Base-by-base conservation (phyloP, 2,797 vertebrate genomes). In the Champsocephalus gunnari region DNA sequence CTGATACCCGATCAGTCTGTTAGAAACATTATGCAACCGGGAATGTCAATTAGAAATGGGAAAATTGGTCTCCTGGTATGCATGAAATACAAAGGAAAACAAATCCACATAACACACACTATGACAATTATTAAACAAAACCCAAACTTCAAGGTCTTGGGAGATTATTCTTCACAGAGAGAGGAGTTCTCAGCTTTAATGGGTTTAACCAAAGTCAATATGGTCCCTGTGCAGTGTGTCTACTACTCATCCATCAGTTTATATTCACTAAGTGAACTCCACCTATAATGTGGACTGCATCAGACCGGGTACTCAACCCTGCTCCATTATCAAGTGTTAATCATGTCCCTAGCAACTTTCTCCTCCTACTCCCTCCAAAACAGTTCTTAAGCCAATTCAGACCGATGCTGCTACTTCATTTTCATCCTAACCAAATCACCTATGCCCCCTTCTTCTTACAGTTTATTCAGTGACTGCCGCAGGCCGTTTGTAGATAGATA, bases 1-100 rank as follows among this genome's bases (percentile, higher is more conserved):
- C 90, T 90, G 94, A 93, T 94, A 92, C 91, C 92, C 94, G 92
- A 94, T 94, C 93, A 94, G 91, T 92, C 92, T 92, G 92, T 93
- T 93, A 93, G 91, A 94, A 94, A 95, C 88, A 93, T 93, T 92
- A 94, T 93, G 93, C 92, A 94, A 94, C 86, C 81, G 86, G 86
- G 92, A 93, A 91, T 92, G 92, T 90, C 93, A 93, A 95, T 94
- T 93, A 93, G 87, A 93, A 86, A 88, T 76, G 45, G 75, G 81
- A 73, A 83, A 92, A 91, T 66, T 60, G 45, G 72, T 88, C 87
- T 91, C 84, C 60, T 80, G 82, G 68, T 87, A 80, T 75, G 70
- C 53, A 77, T 67, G 56, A 60, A 53, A 58, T 79, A 54, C 82
- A 80, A 83, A 77, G n/a, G 34, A 77, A 88, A 88, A 88, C 63